A percentile compares a stretch with the other conserved stretches of the same genome.
phyloP scores from a whole-genome alignment of 2,113 vertebrate species.

The Lagopus leucura region DNA sequence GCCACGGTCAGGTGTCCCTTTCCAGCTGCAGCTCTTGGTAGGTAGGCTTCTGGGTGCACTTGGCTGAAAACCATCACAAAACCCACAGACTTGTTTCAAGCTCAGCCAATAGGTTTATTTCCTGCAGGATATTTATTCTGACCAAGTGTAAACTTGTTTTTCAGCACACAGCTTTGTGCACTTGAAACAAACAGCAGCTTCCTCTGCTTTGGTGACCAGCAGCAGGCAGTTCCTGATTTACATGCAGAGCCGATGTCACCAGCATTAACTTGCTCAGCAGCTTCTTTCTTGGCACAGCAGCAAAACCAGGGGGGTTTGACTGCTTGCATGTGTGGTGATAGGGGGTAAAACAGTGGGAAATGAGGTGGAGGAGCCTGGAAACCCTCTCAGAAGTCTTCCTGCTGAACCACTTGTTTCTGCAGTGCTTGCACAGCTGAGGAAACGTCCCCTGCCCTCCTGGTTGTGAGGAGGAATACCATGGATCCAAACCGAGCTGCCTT shows the following conservation, averaged over 20 bases:
- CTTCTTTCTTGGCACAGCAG: background rate
- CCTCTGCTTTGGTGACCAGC: background rate
- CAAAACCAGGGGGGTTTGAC: background rate
- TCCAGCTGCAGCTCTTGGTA: background rate
- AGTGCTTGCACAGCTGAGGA: background rate
- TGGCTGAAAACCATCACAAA: background rate
- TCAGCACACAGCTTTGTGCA: background rate
- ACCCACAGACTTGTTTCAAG: background rate
- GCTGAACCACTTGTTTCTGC: background rate
- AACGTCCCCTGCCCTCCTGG: background rate
- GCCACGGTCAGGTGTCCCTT: background rate
- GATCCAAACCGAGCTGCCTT: background rate
- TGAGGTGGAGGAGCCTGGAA: background rate
- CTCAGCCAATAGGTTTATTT: background rate
- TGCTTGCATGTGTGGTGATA: background rate
- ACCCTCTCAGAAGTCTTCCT: background rate
- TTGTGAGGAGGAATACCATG: background rate
- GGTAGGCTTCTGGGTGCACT: background rate
- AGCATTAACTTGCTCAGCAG: accelerated
- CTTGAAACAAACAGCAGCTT: constrained; percentile 13
- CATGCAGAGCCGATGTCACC: background rate
- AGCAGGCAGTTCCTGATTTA: background rate
- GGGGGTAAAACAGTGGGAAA: background rate
- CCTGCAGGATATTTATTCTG: constrained; percentile 49
- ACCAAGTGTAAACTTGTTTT: constrained; percentile 37